Evolutionary conservation across 2,888 invertebrate species (phyloP).

Genomic region (Drosophila macrospina): DNA sequence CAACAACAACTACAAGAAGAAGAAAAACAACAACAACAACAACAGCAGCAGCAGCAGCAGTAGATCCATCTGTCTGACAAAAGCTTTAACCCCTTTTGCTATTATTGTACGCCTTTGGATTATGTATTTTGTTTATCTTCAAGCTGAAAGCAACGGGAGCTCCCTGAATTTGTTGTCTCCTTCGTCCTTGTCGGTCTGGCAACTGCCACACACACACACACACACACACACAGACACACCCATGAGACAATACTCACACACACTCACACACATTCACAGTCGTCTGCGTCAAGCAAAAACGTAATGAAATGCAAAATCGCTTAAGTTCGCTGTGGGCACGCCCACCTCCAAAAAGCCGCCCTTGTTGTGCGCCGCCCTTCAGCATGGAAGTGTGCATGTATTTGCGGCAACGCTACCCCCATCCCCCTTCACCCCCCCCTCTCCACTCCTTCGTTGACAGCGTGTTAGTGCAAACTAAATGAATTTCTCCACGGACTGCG

Average conservation of each 20-base stretch:
- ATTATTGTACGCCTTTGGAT: constrained; percentile 66
- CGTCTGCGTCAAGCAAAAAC: constrained; percentile 54
- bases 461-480: constrained; percentile 84
- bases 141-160: constrained; percentile 52
- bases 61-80: constrained; percentile 52
- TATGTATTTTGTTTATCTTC: constrained; percentile 80
- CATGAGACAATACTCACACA: too few relatives aligned
- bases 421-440: not conserved
- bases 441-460: constrained; percentile 64
- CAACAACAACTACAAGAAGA: constrained; percentile 22
- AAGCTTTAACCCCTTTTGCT: constrained; percentile 66
- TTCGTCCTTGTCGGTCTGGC: constrained; percentile 26
- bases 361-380: constrained; percentile 18
- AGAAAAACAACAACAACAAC: constrained; percentile 9
- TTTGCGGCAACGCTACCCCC: constrained; percentile 15
- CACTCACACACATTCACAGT: not conserved
- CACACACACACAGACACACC: not conserved
- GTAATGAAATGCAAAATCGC: constrained; percentile 81
- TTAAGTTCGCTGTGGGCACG: constrained; percentile 66
- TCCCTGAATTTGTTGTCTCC: constrained; percentile 37
- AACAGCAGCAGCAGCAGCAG: constrained; percentile 33
- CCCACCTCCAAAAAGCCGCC: constrained; percentile 18
- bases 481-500: constrained; percentile 78
- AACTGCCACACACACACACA: constrained; percentile 23
- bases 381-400: constrained; percentile 1